These are phyloP conservation scores for Pseudococcus jackbeardsleyi DNA, from an alignment of 2,888 invertebrate species.

Conservation along the genomic window DNA sequence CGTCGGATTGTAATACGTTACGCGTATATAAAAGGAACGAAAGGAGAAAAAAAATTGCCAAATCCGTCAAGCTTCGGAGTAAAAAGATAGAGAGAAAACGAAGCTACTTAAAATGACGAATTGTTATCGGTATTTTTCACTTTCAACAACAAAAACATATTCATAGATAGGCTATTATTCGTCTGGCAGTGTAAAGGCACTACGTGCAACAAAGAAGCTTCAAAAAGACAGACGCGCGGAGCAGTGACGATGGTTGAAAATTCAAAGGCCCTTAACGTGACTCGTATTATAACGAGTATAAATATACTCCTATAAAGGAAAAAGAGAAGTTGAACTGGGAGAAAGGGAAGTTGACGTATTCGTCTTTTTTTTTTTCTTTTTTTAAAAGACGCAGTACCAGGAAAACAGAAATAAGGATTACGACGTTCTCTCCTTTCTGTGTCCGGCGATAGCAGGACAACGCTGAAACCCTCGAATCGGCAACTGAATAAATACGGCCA, in stretches of 20 bases:
- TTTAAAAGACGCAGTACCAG: background rate
- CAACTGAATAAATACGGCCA: slow-evolving; percentile 56
- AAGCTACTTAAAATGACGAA: slow-evolving; percentile 13
- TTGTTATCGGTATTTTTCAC: slow-evolving; percentile 22
- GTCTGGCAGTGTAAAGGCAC: background rate
- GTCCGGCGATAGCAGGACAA: background rate
- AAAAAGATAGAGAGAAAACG: background rate
- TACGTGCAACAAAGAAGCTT: background rate
- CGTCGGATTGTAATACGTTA: background rate
- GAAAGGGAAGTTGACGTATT: background rate
- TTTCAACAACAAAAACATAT: slow-evolving; percentile 12
- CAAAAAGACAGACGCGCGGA: background rate
- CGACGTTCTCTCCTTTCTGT: background rate
- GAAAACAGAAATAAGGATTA: slow-evolving; percentile 1
- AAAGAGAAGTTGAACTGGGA: too few relatives aligned
- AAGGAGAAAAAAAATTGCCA: background rate
- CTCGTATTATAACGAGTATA: slow-evolving; percentile 20
- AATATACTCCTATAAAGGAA: too few relatives aligned
- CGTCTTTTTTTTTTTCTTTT: background rate
- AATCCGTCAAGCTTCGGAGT: background rate
- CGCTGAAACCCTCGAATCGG: background rate
- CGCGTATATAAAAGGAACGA: too few relatives aligned
- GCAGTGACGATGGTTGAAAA: background rate
- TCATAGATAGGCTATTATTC: slow-evolving; percentile 5
- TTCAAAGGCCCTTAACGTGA: background rate